Evolutionary conservation across 2,113 vertebrate genomes (phyloP).

Genomic region (Archilochus colubris): DNA sequence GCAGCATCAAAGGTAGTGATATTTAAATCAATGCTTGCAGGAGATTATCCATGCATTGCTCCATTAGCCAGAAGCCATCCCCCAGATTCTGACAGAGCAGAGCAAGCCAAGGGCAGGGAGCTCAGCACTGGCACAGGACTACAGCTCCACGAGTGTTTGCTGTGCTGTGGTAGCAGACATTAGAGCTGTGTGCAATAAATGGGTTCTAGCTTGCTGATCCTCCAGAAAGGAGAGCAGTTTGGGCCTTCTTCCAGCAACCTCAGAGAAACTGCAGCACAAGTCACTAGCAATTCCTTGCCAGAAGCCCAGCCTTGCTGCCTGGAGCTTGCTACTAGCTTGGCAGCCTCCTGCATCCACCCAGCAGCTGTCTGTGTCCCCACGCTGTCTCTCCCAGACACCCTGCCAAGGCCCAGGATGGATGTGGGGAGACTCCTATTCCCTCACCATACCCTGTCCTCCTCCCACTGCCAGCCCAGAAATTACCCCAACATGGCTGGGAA

Average conservation of each 20-base stretch:
- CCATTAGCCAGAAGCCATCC: not conserved
- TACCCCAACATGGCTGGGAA: rapidly evolving
- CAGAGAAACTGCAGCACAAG: not conserved
- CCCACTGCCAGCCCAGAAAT: not conserved
- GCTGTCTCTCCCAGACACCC: not conserved
- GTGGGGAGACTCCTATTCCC: rapidly evolving
- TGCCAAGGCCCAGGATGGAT: not conserved
- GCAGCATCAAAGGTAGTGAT: rapidly evolving
- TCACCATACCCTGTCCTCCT: rapidly evolving
- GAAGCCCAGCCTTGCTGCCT: not conserved
- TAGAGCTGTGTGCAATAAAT: not conserved
- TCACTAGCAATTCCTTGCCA: not conserved
- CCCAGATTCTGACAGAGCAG: rapidly evolving
- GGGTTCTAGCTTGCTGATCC: not conserved
- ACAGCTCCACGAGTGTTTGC: not conserved
- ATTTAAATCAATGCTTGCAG: not conserved
- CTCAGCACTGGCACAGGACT: not conserved
- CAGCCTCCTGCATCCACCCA: slow-evolving; percentile 10
- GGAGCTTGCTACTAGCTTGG: slow-evolving; percentile 21
- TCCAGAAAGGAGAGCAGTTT: not conserved
- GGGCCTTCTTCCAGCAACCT: slow-evolving; percentile 27
- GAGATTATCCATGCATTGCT: not conserved
- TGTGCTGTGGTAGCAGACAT: rapidly evolving
- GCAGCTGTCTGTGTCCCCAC: not conserved
- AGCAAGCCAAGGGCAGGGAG: not conserved